phyloP scores from a whole-genome alignment of 2,888 invertebrate species.

The Drosophila emarginata region DNA sequence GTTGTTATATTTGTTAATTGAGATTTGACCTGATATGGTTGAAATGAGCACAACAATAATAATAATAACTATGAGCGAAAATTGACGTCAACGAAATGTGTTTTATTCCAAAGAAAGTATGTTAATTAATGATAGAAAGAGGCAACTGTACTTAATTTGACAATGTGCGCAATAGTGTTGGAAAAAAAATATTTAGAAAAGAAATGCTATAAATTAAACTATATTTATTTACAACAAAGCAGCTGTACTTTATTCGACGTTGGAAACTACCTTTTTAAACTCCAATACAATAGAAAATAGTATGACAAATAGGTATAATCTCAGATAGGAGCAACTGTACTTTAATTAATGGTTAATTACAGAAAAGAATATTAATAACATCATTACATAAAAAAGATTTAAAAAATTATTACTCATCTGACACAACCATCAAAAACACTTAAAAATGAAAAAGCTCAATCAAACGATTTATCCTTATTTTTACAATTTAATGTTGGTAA shows the following conservation, averaged over 20 bases:
- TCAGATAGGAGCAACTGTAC: not conserved
- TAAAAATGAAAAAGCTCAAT: too few relatives aligned
- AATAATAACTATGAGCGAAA: constrained; percentile 42
- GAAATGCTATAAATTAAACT: not conserved
- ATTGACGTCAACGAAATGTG: constrained; percentile 72
- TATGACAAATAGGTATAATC: too few relatives aligned
- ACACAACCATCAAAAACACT: too few relatives aligned
- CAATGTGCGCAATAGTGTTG: not conserved
- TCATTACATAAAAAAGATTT: too few relatives aligned
- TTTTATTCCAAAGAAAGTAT: constrained; percentile 67
- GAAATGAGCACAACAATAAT: constrained; percentile 67
- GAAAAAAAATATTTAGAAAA: not conserved
- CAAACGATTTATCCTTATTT: too few relatives aligned
- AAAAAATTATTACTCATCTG: too few relatives aligned
- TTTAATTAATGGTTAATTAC: too few relatives aligned
- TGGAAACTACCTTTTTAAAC: too few relatives aligned
- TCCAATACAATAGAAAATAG: too few relatives aligned
- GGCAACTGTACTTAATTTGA: constrained; percentile 3
- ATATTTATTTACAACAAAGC: not conserved
- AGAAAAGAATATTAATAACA: too few relatives aligned
- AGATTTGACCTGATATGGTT: constrained; percentile 76
- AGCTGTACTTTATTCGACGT: not conserved
- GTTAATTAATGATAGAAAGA: constrained; percentile 66
- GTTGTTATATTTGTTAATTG: constrained; percentile 76
- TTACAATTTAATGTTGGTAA: too few relatives aligned